Evolutionary conservation across 2,113 vertebrate species (phyloP).

Genomic region (Isurus oxyrinchus): DNA sequence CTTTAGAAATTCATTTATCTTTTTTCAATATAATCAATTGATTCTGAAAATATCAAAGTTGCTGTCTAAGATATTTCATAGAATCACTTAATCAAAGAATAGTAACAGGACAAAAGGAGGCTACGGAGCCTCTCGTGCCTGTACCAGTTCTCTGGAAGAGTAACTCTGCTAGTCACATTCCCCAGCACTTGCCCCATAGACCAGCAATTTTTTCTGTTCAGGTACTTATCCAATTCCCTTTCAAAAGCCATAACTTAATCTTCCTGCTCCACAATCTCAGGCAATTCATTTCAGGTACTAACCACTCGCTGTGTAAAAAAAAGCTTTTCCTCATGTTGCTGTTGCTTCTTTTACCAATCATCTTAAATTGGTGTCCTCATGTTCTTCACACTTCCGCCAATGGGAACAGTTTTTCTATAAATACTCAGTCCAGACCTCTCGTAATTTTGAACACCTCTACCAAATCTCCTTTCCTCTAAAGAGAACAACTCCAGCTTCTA

Average conservation of each 20-base stretch:
- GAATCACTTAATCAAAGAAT: background rate
- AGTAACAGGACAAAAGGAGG: background rate
- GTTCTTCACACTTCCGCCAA: too few relatives aligned
- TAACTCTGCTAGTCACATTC: background rate
- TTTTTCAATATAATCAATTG: background rate
- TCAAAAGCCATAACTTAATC: background rate
- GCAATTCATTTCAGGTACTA: background rate
- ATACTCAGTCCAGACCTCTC: too few relatives aligned
- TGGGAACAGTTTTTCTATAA: too few relatives aligned
- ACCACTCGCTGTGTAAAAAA: background rate
- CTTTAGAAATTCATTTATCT: background rate
- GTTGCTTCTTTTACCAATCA: background rate
- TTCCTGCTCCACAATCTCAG: background rate
- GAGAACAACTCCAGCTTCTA: too few relatives aligned
- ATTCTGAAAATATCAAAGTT: background rate
- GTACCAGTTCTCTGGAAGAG: background rate
- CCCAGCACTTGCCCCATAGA: background rate
- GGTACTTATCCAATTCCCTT: too few relatives aligned
- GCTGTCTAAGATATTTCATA: background rate
- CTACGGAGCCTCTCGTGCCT: background rate
- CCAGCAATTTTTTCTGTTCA: background rate
- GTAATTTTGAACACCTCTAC: too few relatives aligned
- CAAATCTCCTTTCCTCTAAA: too few relatives aligned
- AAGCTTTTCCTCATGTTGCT: background rate
- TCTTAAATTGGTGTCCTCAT: background rate